phyloP scores from a whole-genome alignment of 2,888 invertebrate genomes.

The Dimorphilus gyrociliatus region DNA sequence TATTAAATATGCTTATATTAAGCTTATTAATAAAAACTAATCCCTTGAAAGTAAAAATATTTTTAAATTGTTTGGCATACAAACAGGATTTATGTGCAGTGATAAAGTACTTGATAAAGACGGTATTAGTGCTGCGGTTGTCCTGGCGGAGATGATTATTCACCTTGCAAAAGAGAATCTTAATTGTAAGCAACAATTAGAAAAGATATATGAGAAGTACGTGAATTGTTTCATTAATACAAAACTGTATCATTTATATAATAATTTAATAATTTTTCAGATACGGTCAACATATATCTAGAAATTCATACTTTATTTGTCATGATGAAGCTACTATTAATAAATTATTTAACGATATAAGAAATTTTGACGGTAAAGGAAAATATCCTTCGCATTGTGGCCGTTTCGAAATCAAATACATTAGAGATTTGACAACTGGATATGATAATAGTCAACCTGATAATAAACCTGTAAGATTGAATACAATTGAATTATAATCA shows the following conservation, averaged over 20 bases:
- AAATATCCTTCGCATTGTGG: constrained; percentile 41
- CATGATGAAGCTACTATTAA: constrained; percentile 53
- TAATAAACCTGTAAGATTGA: constrained; percentile 50
- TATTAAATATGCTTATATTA: no score
- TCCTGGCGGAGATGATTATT: constrained; percentile 56
- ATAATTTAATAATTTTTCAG: no score
- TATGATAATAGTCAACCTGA: constrained; percentile 55
- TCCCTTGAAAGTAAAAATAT: no score
- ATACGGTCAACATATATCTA: constrained; percentile 73
- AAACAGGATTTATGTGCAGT: constrained; percentile 82
- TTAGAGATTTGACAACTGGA: constrained; percentile 79
- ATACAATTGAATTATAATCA: no score
- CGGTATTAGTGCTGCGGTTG: constrained; percentile 74
- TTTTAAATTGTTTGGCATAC: no score
- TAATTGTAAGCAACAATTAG: constrained; percentile 44
- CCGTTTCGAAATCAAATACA: constrained; percentile 43
- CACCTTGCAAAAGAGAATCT: constrained; percentile 45
- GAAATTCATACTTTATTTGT: constrained; percentile 77
- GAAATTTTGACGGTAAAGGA: constrained; percentile 47
- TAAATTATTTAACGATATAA: constrained; percentile 60
- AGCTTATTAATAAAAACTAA: no score
- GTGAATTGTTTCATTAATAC: no score
- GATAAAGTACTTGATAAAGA: constrained; percentile 79
- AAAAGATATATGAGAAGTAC: constrained; percentile 55
- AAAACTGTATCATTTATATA: no score